phyloP scores from a whole-genome alignment of 2,888 invertebrate species.

The Vandiemenella viatica region DNA sequence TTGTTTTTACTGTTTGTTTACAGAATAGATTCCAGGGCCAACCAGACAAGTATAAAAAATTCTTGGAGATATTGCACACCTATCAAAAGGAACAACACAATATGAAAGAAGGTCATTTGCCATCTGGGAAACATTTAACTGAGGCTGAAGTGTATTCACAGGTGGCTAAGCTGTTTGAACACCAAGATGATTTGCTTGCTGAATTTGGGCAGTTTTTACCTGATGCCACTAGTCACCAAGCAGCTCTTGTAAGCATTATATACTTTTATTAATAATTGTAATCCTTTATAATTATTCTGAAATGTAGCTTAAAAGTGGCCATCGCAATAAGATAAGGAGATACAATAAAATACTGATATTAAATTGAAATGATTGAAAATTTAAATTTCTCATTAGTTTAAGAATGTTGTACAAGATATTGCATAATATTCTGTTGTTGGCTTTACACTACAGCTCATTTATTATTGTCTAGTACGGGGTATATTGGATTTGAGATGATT shows the following conservation, averaged over 20 bases:
- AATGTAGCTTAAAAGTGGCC: too few relatives aligned
- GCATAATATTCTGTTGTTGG: too few relatives aligned
- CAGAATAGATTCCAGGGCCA: constrained; percentile 92
- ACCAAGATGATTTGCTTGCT: constrained; percentile 87
- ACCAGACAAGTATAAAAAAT: constrained; percentile 95
- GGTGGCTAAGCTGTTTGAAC: constrained; percentile 92
- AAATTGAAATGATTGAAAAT: too few relatives aligned
- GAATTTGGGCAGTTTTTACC: constrained; percentile 98
- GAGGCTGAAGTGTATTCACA: constrained; percentile 88
- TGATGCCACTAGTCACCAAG: constrained; percentile 63
- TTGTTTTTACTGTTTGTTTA: too few relatives aligned
- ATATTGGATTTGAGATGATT: too few relatives aligned
- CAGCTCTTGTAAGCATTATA: constrained; percentile 12
- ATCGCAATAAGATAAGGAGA: too few relatives aligned
- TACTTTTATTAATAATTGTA: not conserved
- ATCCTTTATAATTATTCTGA: too few relatives aligned
- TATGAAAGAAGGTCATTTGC: constrained; percentile 53
- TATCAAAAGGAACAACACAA: constrained; percentile 94
- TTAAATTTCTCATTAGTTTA: too few relatives aligned
- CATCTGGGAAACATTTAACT: constrained; percentile 61
- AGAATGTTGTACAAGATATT: too few relatives aligned
- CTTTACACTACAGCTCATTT: too few relatives aligned
- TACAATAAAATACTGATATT: too few relatives aligned
- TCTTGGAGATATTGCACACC: constrained; percentile 94
- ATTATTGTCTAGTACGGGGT: too few relatives aligned